These are phyloP conservation scores for Anas flavirostris DNA, from an alignment of 2,797 vertebrate genomes.

Conservation along the genomic window DNA sequence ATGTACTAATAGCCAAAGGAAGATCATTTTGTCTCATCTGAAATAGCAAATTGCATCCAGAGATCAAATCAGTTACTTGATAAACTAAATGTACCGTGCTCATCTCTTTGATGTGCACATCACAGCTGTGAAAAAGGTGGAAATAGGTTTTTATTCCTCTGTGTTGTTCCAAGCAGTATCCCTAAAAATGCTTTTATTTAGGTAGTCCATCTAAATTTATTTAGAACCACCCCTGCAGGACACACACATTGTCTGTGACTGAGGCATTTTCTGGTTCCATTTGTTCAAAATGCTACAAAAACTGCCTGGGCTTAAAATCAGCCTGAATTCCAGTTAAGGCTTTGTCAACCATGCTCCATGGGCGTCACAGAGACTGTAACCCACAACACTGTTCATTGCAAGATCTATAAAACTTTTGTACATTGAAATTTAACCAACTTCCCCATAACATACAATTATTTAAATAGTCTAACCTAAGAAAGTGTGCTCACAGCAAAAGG, in stretches of 20 bases:
- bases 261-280: background rate
- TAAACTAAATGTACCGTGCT: background rate
- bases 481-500: background rate
- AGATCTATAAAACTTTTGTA: background rate
- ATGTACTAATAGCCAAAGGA: background rate
- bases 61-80: background rate
- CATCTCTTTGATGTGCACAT: background rate
- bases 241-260: background rate
- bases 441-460: background rate
- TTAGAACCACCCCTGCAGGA: background rate
- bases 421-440: background rate
- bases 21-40: background rate
- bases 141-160: background rate
- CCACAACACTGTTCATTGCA: background rate
- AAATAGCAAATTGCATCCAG: background rate
- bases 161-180: background rate
- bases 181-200: background rate
- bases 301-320: background rate
- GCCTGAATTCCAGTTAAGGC: background rate
- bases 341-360: background rate
- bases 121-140: background rate
- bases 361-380: background rate
- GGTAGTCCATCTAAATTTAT: background rate
- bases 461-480: background rate
- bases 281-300: background rate